These are phyloP conservation scores for Tetragonula carbonaria DNA, from an alignment of 2,888 invertebrate genomes.

Conservation along the genomic window DNA sequence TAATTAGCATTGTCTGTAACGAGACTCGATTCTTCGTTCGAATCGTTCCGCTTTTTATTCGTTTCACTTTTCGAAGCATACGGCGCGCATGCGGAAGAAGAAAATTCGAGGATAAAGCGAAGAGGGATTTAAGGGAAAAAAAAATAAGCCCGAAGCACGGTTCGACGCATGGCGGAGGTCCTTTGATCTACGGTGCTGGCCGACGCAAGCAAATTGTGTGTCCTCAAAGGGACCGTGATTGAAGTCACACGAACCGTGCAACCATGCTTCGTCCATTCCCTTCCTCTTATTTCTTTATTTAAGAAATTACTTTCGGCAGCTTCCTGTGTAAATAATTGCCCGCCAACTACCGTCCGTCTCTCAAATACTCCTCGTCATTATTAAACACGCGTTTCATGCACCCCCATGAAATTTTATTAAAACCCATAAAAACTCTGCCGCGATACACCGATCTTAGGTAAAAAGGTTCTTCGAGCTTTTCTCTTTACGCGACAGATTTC, in stretches of 20 bases:
- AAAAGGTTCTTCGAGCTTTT: background rate
- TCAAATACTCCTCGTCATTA: background rate
- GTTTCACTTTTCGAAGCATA: too few relatives aligned
- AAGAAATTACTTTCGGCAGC: constrained; percentile 34
- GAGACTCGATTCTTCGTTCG: background rate
- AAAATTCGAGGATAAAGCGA: background rate
- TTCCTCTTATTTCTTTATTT: constrained; percentile 47
- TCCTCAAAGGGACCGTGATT: constrained; percentile 64
- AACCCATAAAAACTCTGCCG: background rate
- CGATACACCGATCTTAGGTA: background rate
- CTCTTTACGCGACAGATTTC: too few relatives aligned
- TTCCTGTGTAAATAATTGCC: constrained; percentile 41
- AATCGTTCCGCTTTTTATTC: background rate
- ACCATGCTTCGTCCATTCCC: constrained; percentile 41
- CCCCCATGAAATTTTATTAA: background rate
- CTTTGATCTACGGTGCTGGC: constrained; percentile 53
- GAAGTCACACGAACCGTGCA: constrained; percentile 66
- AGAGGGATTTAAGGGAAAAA: constrained; percentile 28
- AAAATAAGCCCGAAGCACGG: constrained; percentile 42
- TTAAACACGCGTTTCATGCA: background rate
- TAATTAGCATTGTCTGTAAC: background rate
- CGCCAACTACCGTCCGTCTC: background rate
- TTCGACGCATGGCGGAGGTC: constrained; percentile 39
- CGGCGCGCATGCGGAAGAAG: background rate
- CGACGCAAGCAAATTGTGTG: constrained; percentile 53